Evolutionary conservation across 1,140 invertebrate genomes (phyloP).

Genomic region (Chionoecetes opilio): DNA sequence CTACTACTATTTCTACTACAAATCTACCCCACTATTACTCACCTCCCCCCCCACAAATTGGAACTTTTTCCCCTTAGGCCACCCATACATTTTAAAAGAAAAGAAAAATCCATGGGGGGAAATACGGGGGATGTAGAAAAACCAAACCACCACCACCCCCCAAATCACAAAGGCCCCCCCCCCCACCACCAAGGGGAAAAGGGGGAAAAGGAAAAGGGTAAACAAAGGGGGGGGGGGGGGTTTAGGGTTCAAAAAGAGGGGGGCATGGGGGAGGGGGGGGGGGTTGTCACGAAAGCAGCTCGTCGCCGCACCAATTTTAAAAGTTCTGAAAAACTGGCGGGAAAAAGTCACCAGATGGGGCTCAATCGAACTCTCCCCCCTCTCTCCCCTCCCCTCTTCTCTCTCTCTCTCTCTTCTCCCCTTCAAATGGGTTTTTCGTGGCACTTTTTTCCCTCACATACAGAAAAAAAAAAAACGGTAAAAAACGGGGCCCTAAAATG

Average conservation of each 20-base stretch:
- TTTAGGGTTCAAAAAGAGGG: not conserved
- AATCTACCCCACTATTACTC: too few relatives aligned
- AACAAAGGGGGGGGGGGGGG: not conserved
- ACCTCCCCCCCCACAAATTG: too few relatives aligned
- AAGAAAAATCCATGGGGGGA: too few relatives aligned
- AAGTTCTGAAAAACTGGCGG: not conserved
- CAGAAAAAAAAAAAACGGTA: not conserved
- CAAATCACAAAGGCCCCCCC: too few relatives aligned
- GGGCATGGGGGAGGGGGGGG: not conserved
- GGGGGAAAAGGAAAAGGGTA: too few relatives aligned
- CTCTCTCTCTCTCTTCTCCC: constrained; percentile 24
- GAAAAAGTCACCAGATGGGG: constrained; percentile 17
- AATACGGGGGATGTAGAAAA: too few relatives aligned
- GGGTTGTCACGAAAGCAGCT: not conserved
- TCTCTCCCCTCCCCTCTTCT: not conserved
- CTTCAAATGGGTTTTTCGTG: not conserved
- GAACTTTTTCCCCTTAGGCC: too few relatives aligned
- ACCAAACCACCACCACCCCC: too few relatives aligned
- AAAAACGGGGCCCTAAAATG: not conserved
- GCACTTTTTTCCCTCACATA: not conserved
- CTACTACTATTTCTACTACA: too few relatives aligned
- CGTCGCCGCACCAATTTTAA: not conserved
- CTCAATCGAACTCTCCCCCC: not conserved
- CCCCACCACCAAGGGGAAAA: too few relatives aligned
- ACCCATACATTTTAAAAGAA: too few relatives aligned